Percentiles rank a stretch among this genome's conserved stretches.
Conservation (phyloP, 2,797 vertebrate genomes). For the Neosilurus mollespiculum region DNA sequence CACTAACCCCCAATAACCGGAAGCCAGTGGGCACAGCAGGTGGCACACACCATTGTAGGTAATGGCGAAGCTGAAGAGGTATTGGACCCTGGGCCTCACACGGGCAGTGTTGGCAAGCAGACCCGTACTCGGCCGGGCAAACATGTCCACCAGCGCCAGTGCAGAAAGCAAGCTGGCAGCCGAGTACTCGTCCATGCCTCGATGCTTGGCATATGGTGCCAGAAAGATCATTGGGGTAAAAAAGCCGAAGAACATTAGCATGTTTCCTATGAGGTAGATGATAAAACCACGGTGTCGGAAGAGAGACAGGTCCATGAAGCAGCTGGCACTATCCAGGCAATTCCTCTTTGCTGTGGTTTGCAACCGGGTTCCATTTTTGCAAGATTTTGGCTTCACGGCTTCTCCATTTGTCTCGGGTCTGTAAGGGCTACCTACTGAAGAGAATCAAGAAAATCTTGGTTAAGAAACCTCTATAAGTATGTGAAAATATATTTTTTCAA, state of each 20-base stretch:
- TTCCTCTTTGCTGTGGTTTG: constrained; percentile 42
- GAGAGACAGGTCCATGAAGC: constrained; percentile 75
- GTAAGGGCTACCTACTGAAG: background rate
- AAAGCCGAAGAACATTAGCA: constrained; percentile 81
- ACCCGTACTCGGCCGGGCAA: constrained; percentile 76
- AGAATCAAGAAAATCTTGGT: background rate
- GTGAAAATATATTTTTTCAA: background rate
- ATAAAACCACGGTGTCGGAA: constrained; percentile 82
- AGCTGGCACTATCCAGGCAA: constrained; percentile 66
- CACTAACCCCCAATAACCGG: constrained; percentile 66
- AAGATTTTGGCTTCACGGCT: constrained; percentile 29
- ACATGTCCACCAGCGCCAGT: constrained; percentile 79
- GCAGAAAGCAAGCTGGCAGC: constrained; percentile 80
- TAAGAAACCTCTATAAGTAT: background rate
- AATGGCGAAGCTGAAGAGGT: constrained; percentile 80
- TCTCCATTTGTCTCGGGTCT: constrained; percentile 21
- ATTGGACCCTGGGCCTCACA: constrained; percentile 77
- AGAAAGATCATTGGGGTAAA: constrained; percentile 83
- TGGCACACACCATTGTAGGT: constrained; percentile 76
- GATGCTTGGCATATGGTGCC: constrained; percentile 74
- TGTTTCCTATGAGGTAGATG: constrained; percentile 80
- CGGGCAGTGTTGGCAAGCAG: constrained; percentile 77
- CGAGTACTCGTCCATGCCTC: constrained; percentile 74
- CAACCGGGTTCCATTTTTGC: background rate
- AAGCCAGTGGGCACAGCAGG: constrained; percentile 78